Percentiles rank a stretch among this genome's conserved stretches.
phyloP scores from a whole-genome alignment of 2,797 vertebrate genomes.

The Tragelaphus oryx region DNA sequence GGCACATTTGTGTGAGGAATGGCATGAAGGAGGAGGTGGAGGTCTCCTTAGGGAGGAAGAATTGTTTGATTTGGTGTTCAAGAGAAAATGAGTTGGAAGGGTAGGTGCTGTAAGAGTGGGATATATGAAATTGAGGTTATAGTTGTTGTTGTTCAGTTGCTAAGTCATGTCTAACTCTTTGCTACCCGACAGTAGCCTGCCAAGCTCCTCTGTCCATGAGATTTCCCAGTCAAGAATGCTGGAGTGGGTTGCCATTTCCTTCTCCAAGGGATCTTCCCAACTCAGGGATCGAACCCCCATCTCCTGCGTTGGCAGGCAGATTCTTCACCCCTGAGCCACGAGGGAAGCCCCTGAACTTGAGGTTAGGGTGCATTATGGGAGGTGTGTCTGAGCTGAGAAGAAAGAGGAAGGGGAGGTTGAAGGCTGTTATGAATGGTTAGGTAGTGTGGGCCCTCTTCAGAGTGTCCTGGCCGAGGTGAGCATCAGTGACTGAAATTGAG shows the following conservation, averaged over 20 bases:
- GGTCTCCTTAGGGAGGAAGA: not conserved
- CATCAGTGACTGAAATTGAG: not conserved
- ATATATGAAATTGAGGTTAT: not conserved
- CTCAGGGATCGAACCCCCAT: not conserved
- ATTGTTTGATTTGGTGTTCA: not conserved
- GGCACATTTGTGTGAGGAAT: not conserved
- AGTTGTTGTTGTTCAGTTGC: not conserved
- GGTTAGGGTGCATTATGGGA: not conserved
- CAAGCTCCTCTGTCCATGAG: not conserved
- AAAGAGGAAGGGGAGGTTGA: not conserved
- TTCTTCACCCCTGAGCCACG: not conserved
- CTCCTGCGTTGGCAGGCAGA: not conserved
- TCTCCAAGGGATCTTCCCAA: not conserved
- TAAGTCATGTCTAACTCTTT: not conserved
- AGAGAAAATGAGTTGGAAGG: not conserved
- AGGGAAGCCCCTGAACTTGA: not conserved
- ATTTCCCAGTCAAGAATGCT: not conserved
- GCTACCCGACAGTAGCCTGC: not conserved
- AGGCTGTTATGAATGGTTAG: not conserved
- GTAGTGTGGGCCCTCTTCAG: not conserved
- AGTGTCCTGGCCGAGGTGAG: not conserved
- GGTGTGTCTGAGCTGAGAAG: not conserved
- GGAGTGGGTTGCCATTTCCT: not conserved
- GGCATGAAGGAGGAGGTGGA: not conserved
- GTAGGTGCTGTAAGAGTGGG: not conserved